Percentiles rank a stretch among this genome's conserved stretches.
Evolutionary conservation across 2,113 vertebrate species (phyloP).

Genomic region (Cynocephalus volans): DNA sequence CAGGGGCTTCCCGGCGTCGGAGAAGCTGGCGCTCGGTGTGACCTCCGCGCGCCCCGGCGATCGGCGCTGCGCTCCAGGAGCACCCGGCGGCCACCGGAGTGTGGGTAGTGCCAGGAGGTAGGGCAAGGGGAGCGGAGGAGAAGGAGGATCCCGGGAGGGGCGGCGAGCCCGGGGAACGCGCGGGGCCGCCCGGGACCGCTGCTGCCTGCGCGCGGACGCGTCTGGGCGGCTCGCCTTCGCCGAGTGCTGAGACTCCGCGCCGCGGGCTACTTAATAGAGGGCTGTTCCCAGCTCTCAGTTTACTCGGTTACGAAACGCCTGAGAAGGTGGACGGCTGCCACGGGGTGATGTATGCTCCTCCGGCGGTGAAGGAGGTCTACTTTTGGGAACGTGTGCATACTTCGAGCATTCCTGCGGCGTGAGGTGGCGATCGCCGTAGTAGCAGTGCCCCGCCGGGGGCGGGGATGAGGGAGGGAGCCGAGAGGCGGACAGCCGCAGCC

Average conservation of each 20-base stretch:
- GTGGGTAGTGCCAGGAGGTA: neutral
- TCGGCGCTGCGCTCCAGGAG: neutral
- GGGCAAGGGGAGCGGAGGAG: conserved; percentile 60
- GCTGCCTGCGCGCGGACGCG: conserved; percentile 84
- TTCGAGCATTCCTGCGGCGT: conserved; percentile 94
- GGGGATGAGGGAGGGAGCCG: conserved; percentile 44
- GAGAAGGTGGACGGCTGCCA: conserved; percentile 92
- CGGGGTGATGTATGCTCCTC: conserved; percentile 91
- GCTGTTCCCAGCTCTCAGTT: conserved; percentile 94
- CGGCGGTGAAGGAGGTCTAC: conserved; percentile 90
- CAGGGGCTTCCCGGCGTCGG: neutral
- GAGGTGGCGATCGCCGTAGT: conserved; percentile 90
- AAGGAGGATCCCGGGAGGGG: conserved; percentile 61
- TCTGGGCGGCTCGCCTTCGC: conserved; percentile 90
- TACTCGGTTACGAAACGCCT: conserved; percentile 95
- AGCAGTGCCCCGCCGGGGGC: conserved; percentile 78
- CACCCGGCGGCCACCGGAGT: conserved; percentile 49
- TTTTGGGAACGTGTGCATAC: conserved; percentile 93
- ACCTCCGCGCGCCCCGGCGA: neutral
- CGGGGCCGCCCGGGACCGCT: conserved; percentile 55
- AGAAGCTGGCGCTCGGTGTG: neutral
- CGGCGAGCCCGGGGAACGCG: conserved; percentile 48
- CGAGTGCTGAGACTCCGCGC: conserved; percentile 94
- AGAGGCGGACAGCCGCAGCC: conserved; percentile 68
- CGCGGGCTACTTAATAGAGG: conserved; percentile 96